Base-by-base conservation (phyloP, 2,113 vertebrate genomes). In the Pionites leucogaster region DNA sequence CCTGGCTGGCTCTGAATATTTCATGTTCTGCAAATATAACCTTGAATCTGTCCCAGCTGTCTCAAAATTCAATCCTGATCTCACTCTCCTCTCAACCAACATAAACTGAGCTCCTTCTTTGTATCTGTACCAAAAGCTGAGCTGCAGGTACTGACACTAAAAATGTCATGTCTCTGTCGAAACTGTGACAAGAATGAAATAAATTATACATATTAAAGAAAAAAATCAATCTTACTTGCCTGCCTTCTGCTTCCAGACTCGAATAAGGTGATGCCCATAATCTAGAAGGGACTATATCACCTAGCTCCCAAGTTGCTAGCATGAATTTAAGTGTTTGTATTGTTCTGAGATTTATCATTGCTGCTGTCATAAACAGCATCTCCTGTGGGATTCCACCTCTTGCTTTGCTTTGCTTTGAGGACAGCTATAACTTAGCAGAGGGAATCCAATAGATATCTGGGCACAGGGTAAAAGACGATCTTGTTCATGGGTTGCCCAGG, bases 41-140 rank as follows among this genome's bases (percentile, higher is more conserved):
- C 93, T 88, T 95, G 92, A 96, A 89, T 93, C 88, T 72, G 74
- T 85, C 93, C 81, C 96, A 97, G 77, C 86, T 96, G 95, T 80
- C 91, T 95, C 78, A 75, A 88, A 88, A 96, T 90, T 94, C 90
- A 94, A 29, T 88, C 70, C 87, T 87, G 69, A 94, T 92, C 82
- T 91, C 72, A 52, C 41, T 86, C 60, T 81, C 39, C 53, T 89
- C 71, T 91, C 47, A 84, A 92, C 52, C 44, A 69, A 53, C n/a
- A n/a, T 37, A 68, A 92, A 68, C 65, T 10, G 55, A 94, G 57
- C 82, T 88, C 64, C 95, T 75, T 81, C 24, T 79, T 91, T 94
- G 74, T 94, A 60, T 72, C 57, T 69, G 7, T 50, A 84, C 57
- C 83, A 81, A 64, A 82, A 90, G 67, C 68, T 65, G 74, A 52